Evolutionary conservation across 2,113 vertebrate genomes (phyloP), one percentile per base, ranked within the genome.

Genomic region (Mormoops blainvillei): DNA sequence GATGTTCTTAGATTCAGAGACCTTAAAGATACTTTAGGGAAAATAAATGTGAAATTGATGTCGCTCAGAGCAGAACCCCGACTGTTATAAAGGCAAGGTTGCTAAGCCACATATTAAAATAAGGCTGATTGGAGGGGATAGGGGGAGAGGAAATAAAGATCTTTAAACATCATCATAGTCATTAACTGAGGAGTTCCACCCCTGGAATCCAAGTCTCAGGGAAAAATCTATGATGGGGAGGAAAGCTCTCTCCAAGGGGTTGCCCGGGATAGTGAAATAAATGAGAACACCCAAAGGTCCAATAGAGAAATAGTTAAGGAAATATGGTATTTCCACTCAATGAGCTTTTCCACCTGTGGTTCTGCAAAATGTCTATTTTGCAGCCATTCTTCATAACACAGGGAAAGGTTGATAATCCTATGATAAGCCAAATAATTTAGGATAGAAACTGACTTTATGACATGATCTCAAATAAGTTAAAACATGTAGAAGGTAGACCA

Each of bases 401-500:
- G 20, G 63, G 13, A 63, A n/a, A 58, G 45, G 16, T 2, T 6
- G 7, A 38, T 73, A 4, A 52, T 24, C 89, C 45, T 26, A 2
- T 4, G 6, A 61, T 43, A 36, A 52, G 10, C 26, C 12, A 9
- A 19, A 61, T 6, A 11, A 14, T 5, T 12, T 5, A 33, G 54
- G 65, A 33, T 7, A 63, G 65, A 48, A 41, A 77, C 26, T 0
- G 7, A 14, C 61, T 76, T 65, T 41, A 4, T 3, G 33, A 43
- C 15, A 15, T 2, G 18, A 9, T 10, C 80, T 65, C 43, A 16
- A 18, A 22, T 11, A 52, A 0, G 0, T 33, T n/a, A 14, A 33
- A 28, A 26, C 24, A 1, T 33, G 0, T 0, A 5, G 43, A 45
- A 33, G 18, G 18, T 1, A 8, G 41, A 4, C 48, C 2, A 12